Conservation (phyloP, 2,797 vertebrate genomes). For the Acropternis orthonyx region DNA sequence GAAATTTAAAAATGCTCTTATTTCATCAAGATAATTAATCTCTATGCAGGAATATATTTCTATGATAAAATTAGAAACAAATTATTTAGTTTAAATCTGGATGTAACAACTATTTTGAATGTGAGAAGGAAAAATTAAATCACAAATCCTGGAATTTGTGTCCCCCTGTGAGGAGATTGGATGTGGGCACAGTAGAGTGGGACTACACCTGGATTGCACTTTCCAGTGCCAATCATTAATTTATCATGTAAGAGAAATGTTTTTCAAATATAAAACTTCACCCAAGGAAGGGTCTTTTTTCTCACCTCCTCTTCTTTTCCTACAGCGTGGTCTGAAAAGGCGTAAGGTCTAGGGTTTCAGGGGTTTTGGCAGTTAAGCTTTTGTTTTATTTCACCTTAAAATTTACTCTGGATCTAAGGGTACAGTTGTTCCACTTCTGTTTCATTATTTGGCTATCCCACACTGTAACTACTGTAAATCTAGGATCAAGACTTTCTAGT, state of each 20-base stretch:
- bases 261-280: background rate
- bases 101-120: background rate
- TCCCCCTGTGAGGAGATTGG: background rate
- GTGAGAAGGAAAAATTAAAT: background rate
- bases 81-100: background rate
- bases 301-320: background rate
- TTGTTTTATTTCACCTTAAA: background rate
- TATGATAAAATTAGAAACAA: constrained; percentile 1
- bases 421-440: background rate
- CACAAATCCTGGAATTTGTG: background rate
- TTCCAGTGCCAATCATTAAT: background rate
- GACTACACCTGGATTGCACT: background rate
- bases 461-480: background rate
- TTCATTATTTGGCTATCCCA: background rate
- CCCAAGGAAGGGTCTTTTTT: fast-evolving
- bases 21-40: background rate
- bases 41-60: background rate
- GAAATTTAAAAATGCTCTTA: background rate
- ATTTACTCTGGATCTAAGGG: background rate
- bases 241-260: background rate
- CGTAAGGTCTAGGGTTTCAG: background rate
- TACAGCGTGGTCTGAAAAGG: background rate
- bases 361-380: fast-evolving
- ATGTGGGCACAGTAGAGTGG: background rate
- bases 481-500: background rate